Percentiles rank a stretch among this genome's conserved stretches.
Conservation (phyloP, 92 coral and sea anemone genomes). For the Hydrozoanthus gracilis region DNA sequence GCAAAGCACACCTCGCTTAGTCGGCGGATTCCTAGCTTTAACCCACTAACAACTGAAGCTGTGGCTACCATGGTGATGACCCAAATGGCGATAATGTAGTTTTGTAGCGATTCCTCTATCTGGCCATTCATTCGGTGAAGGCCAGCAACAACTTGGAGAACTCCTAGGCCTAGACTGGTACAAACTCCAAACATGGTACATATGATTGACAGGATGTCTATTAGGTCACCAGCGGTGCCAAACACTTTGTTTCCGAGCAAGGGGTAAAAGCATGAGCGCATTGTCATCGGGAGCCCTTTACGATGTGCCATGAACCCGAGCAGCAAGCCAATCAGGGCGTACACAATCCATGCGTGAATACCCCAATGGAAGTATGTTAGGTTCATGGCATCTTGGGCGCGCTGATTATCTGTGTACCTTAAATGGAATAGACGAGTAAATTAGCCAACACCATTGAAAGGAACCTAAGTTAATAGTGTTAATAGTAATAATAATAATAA, state of each 20-base stretch:
- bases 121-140: slow-evolving; percentile 74
- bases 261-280: slow-evolving; percentile 90
- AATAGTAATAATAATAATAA: background rate
- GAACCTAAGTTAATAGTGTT: background rate
- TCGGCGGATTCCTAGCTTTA: slow-evolving; percentile 93
- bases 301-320: slow-evolving; percentile 85
- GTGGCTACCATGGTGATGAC: slow-evolving; percentile 87
- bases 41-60: slow-evolving; percentile 84
- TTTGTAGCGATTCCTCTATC: slow-evolving; percentile 60
- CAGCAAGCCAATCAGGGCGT: slow-evolving; percentile 81
- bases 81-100: slow-evolving; percentile 91
- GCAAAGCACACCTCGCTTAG: slow-evolving; percentile 89
- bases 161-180: slow-evolving; percentile 93
- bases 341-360: slow-evolving; percentile 94
- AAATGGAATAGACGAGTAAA: background rate
- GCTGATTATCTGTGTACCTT: slow-evolving; percentile 91
- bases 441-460: background rate
- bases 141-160: slow-evolving; percentile 75
- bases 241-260: slow-evolving; percentile 82
- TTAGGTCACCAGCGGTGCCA: slow-evolving; percentile 83
- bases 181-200: slow-evolving; percentile 96
- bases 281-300: slow-evolving; percentile 89
- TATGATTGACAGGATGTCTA: slow-evolving; percentile 82
- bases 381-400: slow-evolving; percentile 94
- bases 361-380: slow-evolving; percentile 95